Evolutionary conservation across 2,113 vertebrate species (phyloP), one percentile per base, ranked within the genome.

Genomic region (Ceuthmochares aereus): DNA sequence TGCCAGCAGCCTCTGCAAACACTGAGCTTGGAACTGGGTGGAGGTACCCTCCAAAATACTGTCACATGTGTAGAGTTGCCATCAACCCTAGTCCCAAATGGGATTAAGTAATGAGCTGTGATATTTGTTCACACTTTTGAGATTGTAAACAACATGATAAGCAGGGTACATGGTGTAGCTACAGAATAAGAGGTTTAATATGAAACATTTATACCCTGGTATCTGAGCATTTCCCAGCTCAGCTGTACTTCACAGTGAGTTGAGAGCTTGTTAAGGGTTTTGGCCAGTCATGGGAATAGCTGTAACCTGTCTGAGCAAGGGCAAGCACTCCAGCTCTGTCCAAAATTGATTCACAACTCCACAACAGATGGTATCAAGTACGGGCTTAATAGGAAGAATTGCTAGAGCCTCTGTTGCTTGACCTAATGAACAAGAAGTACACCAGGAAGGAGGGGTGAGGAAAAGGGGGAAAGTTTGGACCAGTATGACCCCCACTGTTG

Each of bases 11-110:
- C 34, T 60, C 26, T 72, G 22, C 80, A 47, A 83, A 36, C 9
- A 14, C n/a, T n/a, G 49, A 49, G n/a, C 56, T 59, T 60, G 83
- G 45, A 88, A 34, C 8, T 27, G 51, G 47, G 14, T 14, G 62
- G 56, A 85, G 36, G n/a, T n/a, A 54, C 18, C 30, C 23, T 58
- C 14, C 76, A 42, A 49, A 58, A 42, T 25, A 11, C 25, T 64
- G 56, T 40, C 66, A 54, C 3, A 21, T 0, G 0, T 1, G 7
- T 19, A 52, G 23, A 66, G 14, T 19, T 63, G 47, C 52, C 14
- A 11, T 45, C 75, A 82, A 2, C 15, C 82, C 58, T 13, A 22
- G 17, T 60, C 23, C 62, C 58, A 60, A 60, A 26, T 51, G 54
- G 59, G 63, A 83, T 56, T 34, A 64, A 36, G 14, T 47, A 74